Conservation (phyloP, 2,797 vertebrate species). For the Tympanoctomys barrerae region DNA sequence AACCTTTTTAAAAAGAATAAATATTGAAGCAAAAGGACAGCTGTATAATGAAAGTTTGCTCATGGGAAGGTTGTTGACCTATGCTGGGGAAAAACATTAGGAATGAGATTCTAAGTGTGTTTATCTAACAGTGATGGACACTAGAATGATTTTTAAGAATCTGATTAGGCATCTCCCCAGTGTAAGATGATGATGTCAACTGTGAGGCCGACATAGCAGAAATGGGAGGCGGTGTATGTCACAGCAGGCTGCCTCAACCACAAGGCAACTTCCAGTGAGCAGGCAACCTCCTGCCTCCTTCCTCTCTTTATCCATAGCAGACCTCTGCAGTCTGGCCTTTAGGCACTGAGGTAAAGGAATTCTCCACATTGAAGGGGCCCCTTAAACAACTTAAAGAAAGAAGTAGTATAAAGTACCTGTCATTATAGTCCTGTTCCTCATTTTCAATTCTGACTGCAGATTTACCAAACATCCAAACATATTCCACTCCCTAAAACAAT, state of each 20-base stretch:
- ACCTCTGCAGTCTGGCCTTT: neutral
- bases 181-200: slow-evolving; percentile 5
- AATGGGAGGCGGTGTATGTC: neutral
- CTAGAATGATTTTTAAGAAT: neutral
- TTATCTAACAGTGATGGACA: neutral
- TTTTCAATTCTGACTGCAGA: neutral
- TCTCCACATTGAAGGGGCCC: neutral
- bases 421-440: neutral
- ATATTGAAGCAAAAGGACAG: slow-evolving; percentile 51
- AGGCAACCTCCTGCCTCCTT: neutral
- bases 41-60: slow-evolving; percentile 25
- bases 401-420: neutral
- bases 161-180: slow-evolving; percentile 7
- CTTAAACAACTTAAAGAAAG: neutral
- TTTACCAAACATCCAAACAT: neutral
- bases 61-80: neutral
- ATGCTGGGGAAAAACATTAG: neutral
- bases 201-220: neutral
- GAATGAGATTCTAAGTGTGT: neutral
- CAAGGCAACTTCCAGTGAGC: neutral
- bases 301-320: neutral
- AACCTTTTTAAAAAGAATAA: slow-evolving; percentile 60
- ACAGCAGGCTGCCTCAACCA: neutral
- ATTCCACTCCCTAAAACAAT: neutral
- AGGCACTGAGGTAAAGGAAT: neutral